These are phyloP conservation scores for Eufriesea mexicana DNA, from an alignment of 1,140 invertebrate species.

Conservation along the genomic window DNA sequence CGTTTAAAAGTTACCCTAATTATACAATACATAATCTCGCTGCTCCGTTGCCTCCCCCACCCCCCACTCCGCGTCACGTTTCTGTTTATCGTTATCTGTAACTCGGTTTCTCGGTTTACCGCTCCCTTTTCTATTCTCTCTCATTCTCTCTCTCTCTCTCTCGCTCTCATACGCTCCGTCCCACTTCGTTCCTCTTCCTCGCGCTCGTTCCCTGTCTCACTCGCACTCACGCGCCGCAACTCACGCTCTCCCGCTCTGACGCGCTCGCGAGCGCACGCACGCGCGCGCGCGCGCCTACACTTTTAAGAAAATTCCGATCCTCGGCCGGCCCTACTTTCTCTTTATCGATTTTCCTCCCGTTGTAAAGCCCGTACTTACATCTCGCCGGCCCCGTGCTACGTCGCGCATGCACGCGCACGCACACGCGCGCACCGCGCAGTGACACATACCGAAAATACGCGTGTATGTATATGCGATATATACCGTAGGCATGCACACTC, in stretches of 20 bases:
- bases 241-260: neutral
- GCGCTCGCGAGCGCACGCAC: neutral
- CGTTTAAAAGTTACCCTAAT: constrained; percentile 40
- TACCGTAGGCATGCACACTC: constrained; percentile 60
- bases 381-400: neutral
- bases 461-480: constrained; percentile 48
- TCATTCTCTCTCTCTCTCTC: neutral
- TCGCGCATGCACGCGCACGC: neutral
- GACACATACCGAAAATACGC: constrained; percentile 54
- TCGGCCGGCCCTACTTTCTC: constrained; percentile 16
- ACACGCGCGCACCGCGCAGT: constrained; percentile 38
- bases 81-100: constrained; percentile 30
- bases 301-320: constrained; percentile 32
- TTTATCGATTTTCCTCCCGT: constrained; percentile 52
- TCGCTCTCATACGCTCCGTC: neutral
- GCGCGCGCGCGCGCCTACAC: constrained; percentile 15
- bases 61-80: constrained; percentile 19
- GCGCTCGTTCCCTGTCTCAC: constrained; percentile 7
- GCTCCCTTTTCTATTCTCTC: neutral
- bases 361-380: constrained; percentile 20
- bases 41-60: neutral
- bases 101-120: neutral
- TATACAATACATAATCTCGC: constrained; percentile 29
- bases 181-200: neutral
- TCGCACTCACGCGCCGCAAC: neutral